Evolutionary conservation across 1,140 invertebrate genomes (phyloP), one percentile per base, ranked within the genome.

Genomic region (Sarcophaga peregrina): DNA sequence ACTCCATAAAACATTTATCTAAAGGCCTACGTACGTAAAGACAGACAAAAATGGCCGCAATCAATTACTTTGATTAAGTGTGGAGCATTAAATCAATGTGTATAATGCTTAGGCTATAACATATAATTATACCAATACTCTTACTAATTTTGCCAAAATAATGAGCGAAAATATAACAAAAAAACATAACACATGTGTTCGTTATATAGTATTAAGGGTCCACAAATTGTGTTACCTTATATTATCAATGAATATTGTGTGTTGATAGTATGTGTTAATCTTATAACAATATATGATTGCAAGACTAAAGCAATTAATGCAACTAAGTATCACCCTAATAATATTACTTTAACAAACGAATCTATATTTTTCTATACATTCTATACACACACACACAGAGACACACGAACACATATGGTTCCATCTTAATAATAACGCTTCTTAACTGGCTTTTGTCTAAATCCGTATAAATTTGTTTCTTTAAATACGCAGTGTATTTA

Each of bases 1-100:
- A 68, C 62, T 68, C 62, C 20, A 68, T 68, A 68, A 68, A 68
- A 68, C 17, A 68, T 68, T 13, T 58, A 58, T 58, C 25, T 37
- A 37, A 37, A 58, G 5, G 54, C 11, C 54, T 58, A 13, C n/a
- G 54, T 58, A 58, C n/a, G 4, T 15, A 58, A n/a, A n/a, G 15
- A 76, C 11, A n/a, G 15, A 76, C 47, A 76, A 78, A 48, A 78
- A 52, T 17, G 50, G 48, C 46, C n/a, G 20, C 75, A 78, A 78
- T 78, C 75, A 78, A 78, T 78, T 78, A 78, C 75, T 78, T 78
- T 78, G 75, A 78, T 78, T 78, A 78, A 78, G 75, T 78, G 75
- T 52, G n/a, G 25, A 20, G 48, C 75, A 78, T 78, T 78, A 78
- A 78, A 78, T 78, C 75, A 78, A 78, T 78, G 75, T 50, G 10